Base-by-base conservation (phyloP, 2,797 vertebrate genomes). In the Danio albolineatus region DNA sequence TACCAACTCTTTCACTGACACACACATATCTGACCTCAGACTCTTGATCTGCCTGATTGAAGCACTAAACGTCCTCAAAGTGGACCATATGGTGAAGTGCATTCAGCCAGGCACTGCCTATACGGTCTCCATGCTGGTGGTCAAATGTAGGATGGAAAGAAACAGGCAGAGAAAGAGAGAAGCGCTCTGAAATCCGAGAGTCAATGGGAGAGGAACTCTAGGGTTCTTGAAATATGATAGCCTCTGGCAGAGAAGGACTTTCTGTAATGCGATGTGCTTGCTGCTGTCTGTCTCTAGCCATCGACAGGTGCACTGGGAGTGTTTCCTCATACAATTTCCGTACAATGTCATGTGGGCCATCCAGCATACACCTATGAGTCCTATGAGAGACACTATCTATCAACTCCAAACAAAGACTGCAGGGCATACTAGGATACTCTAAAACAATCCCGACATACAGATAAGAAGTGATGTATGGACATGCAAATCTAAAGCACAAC, bases 231-330 rank as follows among this genome's bases (percentile, higher is more conserved):
- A 84, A 87, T 46, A 28, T 43, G 83, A 87, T 81, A 81, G 60
- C 81, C 19, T 54, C 3, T 13, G 39, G 38, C 67, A 41, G 56
- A 48, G 61, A 76, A 78, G 66, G 80, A 79, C 71, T 79, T 72
- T 75, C 72, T 82, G 85, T 73, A 82, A 93, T 88, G 86, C 81
- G 90, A 94, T 91, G 90, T 61, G 84, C 83, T 83, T 82, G 76
- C 5, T 86, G 60, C 28, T 91, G 88, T 91, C 72, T 3, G 6
- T 82, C 76, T 83, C 73, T 49, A 81, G 92, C 89, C 78, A 62
- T 56, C 85, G 90, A 91, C 93, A 94, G 87, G 89, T 89, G 88
- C 92, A 79, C 84, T 8, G 85, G 92, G 90, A 16, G 87, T 90
- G 87, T 89, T 87, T 69, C 54, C 54, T 76, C 65, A 79, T 19